Evolutionary conservation across 2,888 invertebrate species (phyloP).

Genomic region (Drosophila maculinotata): DNA sequence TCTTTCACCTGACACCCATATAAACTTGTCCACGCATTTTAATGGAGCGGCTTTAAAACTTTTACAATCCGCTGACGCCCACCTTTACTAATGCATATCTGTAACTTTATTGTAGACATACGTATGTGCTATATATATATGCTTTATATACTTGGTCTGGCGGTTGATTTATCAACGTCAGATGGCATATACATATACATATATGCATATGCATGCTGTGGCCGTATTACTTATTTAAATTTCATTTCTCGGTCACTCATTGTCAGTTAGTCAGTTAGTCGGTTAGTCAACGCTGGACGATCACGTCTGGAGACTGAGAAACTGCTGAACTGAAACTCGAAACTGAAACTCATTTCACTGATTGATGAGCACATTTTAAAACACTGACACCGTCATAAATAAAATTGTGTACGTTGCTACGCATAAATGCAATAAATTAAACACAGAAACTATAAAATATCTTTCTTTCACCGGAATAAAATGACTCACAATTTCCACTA

Average conservation of each 20-base stretch:
- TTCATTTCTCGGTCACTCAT: conserved; percentile 64
- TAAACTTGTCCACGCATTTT: conserved; percentile 56
- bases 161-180: conserved; percentile 71
- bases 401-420: conserved; percentile 61
- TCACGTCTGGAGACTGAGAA: conserved; percentile 21
- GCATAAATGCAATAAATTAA: conserved; percentile 73
- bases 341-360: conserved; percentile 72
- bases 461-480: conserved; percentile 59
- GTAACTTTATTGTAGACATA: conserved; percentile 14
- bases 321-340: conserved; percentile 5
- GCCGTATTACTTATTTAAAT: conserved; percentile 64
- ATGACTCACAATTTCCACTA: conserved; percentile 57
- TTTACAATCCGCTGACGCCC: conserved; percentile 56
- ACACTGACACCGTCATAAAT: conserved; percentile 69
- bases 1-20: conserved; percentile 63
- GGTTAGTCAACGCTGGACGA: conserved; percentile 31
- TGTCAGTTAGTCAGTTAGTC: conserved; percentile 37
- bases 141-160: conserved; percentile 27
- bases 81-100: conserved; percentile 44
- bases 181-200: conserved; percentile 15
- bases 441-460: conserved; percentile 50
- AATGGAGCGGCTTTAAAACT: conserved; percentile 46
- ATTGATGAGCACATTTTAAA: conserved; percentile 72
- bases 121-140: conserved; percentile 15
- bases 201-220: conserved; percentile 61